Conservation (phyloP, 1,140 invertebrate species). For the Whitmania pigra region DNA sequence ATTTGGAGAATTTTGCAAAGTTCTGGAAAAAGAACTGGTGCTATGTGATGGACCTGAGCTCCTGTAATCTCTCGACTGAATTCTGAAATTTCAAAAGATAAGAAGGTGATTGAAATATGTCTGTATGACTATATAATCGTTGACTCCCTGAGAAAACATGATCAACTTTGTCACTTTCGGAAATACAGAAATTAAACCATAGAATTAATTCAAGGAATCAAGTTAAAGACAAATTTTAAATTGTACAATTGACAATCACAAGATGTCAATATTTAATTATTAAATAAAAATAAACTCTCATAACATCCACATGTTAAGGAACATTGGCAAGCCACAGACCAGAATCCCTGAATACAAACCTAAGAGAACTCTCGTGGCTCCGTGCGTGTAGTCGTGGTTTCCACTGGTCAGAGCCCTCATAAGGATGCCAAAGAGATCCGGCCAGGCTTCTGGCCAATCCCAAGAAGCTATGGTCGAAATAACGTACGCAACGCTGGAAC, state of each 20-base stretch:
- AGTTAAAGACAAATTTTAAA: too few species aligned
- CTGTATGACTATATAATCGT: too few species aligned
- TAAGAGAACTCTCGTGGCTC: conserved; percentile 62
- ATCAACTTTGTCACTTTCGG: too few species aligned
- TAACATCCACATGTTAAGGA: background rate
- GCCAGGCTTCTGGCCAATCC: conserved; percentile 69
- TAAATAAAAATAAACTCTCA: conserved; percentile 16
- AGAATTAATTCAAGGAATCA: too few species aligned
- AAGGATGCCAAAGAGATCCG: conserved; percentile 58
- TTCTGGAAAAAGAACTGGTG: conserved; percentile 61
- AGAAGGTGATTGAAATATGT: too few species aligned
- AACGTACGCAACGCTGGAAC: conserved; percentile 59
- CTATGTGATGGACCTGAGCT: conserved; percentile 56
- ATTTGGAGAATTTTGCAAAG: conserved; percentile 53
- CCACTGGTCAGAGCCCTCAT: conserved; percentile 49
- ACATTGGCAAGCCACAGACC: background rate
- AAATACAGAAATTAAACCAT: too few species aligned
- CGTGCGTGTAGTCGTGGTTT: conserved; percentile 53
- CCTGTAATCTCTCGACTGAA: conserved; percentile 59
- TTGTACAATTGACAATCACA: too few species aligned
- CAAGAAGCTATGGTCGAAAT: conserved; percentile 62
- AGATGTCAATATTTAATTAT: too few species aligned
- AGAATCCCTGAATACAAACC: conserved; percentile 30
- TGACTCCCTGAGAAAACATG: too few species aligned
- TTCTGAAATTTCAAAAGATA: conserved; percentile 41